Conservation (phyloP, 2,113 vertebrate species). For the Rhombomys opimus region DNA sequence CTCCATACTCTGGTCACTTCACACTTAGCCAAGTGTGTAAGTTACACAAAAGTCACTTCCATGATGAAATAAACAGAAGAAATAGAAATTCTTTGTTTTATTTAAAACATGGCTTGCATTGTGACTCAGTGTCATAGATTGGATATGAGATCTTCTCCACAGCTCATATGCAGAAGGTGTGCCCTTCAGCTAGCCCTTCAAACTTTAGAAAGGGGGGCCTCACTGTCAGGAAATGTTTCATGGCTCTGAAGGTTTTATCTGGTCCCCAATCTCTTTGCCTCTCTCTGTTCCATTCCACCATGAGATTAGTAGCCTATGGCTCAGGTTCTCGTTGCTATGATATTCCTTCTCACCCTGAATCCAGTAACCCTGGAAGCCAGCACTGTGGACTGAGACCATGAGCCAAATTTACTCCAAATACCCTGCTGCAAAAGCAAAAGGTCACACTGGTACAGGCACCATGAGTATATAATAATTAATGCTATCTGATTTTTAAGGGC, state of each 20-base stretch:
- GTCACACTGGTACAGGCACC: background rate
- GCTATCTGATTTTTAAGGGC: background rate
- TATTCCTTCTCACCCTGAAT: background rate
- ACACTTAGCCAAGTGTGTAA: background rate
- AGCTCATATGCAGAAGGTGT: background rate
- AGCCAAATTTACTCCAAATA: background rate
- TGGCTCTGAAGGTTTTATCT: background rate
- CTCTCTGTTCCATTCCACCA: background rate
- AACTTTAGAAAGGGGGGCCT: background rate
- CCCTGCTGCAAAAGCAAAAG: no score
- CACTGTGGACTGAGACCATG: background rate
- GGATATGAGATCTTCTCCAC: background rate
- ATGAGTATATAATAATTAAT: background rate
- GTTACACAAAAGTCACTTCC: background rate
- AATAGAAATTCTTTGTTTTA: background rate
- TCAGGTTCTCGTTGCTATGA: background rate
- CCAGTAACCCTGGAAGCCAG: background rate
- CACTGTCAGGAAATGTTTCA: no score
- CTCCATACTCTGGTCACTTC: background rate
- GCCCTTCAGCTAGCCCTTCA: background rate
- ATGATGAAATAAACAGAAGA: background rate
- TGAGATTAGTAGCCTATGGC: background rate
- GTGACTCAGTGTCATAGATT: background rate
- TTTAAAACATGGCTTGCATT: background rate
- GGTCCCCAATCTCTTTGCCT: background rate